Evolutionary conservation across 2,888 invertebrate genomes (phyloP).

Genomic region (Oxycera nigricornis): DNA sequence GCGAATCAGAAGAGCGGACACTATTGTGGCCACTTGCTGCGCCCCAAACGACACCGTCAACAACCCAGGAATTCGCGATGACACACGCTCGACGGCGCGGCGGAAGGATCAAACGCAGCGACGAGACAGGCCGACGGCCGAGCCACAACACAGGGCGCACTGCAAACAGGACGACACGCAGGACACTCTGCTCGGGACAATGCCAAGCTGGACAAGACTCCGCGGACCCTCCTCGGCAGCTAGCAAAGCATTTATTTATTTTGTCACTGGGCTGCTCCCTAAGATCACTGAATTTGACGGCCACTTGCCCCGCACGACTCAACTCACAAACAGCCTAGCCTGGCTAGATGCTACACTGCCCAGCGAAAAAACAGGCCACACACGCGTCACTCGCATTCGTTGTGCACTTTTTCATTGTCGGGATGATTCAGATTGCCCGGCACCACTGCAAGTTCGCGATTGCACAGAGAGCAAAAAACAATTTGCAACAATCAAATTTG

Average conservation of each 20-base stretch:
- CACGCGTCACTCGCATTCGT: conserved; percentile 39
- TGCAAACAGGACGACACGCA: neutral
- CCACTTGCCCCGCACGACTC: no score
- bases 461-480: neutral
- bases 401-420: conserved; percentile 25
- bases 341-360: neutral
- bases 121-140: neutral
- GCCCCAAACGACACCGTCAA: neutral
- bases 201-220: neutral
- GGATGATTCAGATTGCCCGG: neutral
- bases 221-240: neutral
- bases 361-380: conserved; percentile 17
- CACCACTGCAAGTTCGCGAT: neutral
- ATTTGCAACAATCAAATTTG: neutral
- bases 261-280: neutral
- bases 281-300: neutral
- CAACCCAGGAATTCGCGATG: neutral
- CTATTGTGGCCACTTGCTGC: conserved; percentile 3
- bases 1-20: neutral
- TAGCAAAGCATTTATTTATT: neutral
- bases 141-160: neutral
- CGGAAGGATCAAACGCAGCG: neutral
- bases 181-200: neutral
- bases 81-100: neutral
- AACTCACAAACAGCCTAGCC: no score